phyloP scores from a whole-genome alignment of 2,888 invertebrate genomes.

The Agriotes lineatus region DNA sequence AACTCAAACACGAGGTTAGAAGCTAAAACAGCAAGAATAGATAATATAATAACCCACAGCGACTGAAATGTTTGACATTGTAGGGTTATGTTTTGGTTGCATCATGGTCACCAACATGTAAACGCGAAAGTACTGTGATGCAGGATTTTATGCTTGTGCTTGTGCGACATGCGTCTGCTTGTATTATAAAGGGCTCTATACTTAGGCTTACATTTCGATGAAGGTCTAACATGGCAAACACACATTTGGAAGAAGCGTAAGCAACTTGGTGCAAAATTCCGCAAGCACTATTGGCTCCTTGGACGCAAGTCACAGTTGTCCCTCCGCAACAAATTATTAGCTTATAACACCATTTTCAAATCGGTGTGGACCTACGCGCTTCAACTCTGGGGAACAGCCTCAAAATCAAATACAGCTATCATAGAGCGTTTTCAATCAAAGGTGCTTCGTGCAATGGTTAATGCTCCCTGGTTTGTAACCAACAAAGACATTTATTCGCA shows the following conservation, averaged over 20 bases:
- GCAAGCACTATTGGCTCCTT: conserved; percentile 12
- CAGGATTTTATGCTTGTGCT: too few species aligned
- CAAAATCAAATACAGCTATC: conserved; percentile 16
- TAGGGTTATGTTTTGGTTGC: too few species aligned
- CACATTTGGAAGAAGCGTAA: conserved; percentile 22
- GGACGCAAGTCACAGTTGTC: conserved; percentile 21
- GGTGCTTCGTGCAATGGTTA: conserved; percentile 6
- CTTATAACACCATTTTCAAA: conserved; percentile 13
- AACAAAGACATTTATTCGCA: conserved; percentile 17
- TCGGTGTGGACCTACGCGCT: conserved; percentile 19
- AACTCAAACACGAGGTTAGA: too few species aligned
- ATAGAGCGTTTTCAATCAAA: conserved; percentile 15
- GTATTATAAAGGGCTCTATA: too few species aligned
- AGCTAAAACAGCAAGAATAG: too few species aligned
- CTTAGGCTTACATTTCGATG: conserved; percentile 25
- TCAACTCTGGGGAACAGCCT: conserved; percentile 10
- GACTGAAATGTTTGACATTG: too few species aligned
- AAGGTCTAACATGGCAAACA: conserved; percentile 6
- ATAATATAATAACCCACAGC: too few species aligned
- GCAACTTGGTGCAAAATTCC: conserved; percentile 4
- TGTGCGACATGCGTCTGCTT: too few species aligned
- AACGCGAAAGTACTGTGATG: too few species aligned
- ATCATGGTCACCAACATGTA: too few species aligned
- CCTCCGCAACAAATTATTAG: conserved; percentile 20
- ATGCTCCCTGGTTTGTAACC: conserved; percentile 7